Base-by-base conservation (phyloP, 2,113 vertebrate species). In the Coregonus clupeaformis region DNA sequence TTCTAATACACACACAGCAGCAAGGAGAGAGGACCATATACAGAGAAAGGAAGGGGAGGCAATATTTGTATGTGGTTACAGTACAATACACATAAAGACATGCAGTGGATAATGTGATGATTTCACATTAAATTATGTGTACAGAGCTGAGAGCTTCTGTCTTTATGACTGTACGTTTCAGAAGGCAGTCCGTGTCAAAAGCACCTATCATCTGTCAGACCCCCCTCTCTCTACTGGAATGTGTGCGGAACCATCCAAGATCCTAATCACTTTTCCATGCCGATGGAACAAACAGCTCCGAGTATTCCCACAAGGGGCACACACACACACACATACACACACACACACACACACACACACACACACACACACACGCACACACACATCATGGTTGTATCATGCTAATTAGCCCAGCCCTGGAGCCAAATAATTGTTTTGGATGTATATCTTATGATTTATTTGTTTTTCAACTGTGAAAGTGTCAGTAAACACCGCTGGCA, bases 381-480 rank as follows among this genome's bases (percentile, higher is more conserved):
- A 42, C 36, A 42, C 36, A 42, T 9, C 9, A 42, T 11, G 36
- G 36, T 42, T 42, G 36, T 42, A 12, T 42, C 36, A 42, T 11
- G 36, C 36, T 12, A 42, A 42, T 42, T 42, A 42, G 36, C 36
- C 36, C 9, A 42, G 36, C 36, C 36, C 36, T 42, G 36, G 59
- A 62, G 59, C 20, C 59, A 62, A 63, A 63, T 24, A 11, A 63
- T 2, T 63, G 24, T 22, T 63, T 9, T 25, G 60, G 60, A 63
- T 63, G 9, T 14, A 25, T 25, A 63, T 72, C 66, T 80, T 80
- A 83, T 74, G n/a, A 87, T 30, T 78, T 77, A 82, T 83, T 80
- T 78, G 76, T 83, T 83, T 86, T 84, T 82, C 64, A 55, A 32
- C 55, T n/a, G 27, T 71, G 16, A 71, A 71, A 9, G 64, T 75